Evolutionary conservation across 2,888 invertebrate species (phyloP).

Genomic region (Amaurobius ferox): DNA sequence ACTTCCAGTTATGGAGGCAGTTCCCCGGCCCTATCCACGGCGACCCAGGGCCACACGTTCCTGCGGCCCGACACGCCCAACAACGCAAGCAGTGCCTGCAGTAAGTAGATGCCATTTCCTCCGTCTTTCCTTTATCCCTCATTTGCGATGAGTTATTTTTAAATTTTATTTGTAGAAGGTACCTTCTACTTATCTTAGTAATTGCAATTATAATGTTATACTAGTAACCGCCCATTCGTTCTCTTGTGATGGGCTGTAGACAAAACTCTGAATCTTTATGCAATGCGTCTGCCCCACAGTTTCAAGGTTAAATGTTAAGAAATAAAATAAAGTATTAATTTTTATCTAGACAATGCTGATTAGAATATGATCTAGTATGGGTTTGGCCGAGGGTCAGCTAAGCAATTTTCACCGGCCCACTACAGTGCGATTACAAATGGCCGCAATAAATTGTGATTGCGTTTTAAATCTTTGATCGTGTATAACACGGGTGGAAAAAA

Average conservation of each 20-base stretch:
- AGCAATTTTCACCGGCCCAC: no score
- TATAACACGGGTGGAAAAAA: no score
- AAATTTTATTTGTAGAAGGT: conserved; percentile 1
- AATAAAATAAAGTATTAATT: no score
- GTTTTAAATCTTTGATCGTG: no score
- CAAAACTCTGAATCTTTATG: no score
- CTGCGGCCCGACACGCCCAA: conserved; percentile 80
- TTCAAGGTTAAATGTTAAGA: no score
- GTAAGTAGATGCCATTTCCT: conserved; percentile 61
- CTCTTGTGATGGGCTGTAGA: not conserved
- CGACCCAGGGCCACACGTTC: conserved; percentile 79
- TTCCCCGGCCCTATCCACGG: conserved; percentile 77
- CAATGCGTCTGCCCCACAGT: no score
- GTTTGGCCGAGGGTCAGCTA: no score
- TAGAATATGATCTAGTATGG: no score
- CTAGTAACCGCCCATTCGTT: not conserved
- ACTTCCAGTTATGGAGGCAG: conserved; percentile 75
- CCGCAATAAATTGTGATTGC: no score
- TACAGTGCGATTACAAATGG: no score
- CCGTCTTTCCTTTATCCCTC: not conserved
- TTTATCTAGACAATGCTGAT: no score
- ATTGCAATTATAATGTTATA: conserved; percentile 5
- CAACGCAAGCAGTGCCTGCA: conserved; percentile 76
- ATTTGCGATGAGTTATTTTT: not conserved
- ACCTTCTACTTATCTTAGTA: conserved; percentile 1